These are phyloP conservation scores for Tridacna gigas DNA, from an alignment of 2,888 invertebrate genomes.

Conservation along the genomic window DNA sequence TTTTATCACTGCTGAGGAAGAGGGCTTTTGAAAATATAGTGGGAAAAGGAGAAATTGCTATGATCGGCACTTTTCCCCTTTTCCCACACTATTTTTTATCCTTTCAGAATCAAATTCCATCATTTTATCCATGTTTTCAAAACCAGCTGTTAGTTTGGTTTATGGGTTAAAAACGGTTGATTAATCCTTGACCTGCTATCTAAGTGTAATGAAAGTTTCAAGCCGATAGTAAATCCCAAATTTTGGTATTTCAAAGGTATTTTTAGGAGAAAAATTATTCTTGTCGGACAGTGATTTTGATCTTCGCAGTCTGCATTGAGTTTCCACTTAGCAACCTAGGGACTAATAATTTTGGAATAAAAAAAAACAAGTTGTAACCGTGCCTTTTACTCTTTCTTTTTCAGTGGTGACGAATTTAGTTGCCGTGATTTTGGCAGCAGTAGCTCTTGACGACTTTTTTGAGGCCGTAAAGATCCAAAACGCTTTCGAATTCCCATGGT, in stretches of 20 bases:
- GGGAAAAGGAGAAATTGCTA: neutral
- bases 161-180: too few species aligned
- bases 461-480: conserved; percentile 29
- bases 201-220: too few species aligned
- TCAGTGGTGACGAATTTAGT: conserved; percentile 41
- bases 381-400: conserved; percentile 1
- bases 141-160: too few species aligned
- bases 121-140: neutral
- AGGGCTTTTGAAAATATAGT: neutral
- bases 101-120: neutral
- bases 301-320: too few species aligned
- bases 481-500: conserved; percentile 60
- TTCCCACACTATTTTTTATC: neutral
- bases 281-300: too few species aligned
- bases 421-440: conserved; percentile 42
- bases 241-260: too few species aligned
- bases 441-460: conserved; percentile 43
- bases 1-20: too few species aligned
- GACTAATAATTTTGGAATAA: too few species aligned
- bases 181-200: too few species aligned
- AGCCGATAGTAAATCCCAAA: too few species aligned
- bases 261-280: too few species aligned
- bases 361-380: too few species aligned
- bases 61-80: neutral
- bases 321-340: neutral